phyloP scores from a whole-genome alignment of 2,888 invertebrate species.

The Iphiclides podalirius region DNA sequence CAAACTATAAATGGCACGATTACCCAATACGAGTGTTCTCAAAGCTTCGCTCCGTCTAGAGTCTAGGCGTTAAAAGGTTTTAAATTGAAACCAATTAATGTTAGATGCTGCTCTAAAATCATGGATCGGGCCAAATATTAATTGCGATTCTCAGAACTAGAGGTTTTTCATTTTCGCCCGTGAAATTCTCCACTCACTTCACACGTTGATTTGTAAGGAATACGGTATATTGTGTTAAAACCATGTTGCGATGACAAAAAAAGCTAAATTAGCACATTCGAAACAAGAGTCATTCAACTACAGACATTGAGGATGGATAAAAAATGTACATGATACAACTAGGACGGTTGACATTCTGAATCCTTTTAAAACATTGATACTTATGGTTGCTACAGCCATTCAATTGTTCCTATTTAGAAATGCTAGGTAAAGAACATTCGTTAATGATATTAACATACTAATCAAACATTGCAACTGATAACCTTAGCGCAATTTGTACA shows the following conservation, averaged over 20 bases:
- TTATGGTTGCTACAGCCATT: background rate
- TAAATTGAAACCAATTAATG: slow-evolving; percentile 23
- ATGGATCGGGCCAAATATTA: slow-evolving; percentile 14
- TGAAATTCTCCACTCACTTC: slow-evolving; percentile 32
- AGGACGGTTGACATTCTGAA: background rate
- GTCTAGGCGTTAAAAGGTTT: slow-evolving; percentile 17
- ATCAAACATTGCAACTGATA: slow-evolving; percentile 6
- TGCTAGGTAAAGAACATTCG: background rate
- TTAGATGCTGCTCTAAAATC: slow-evolving; percentile 11
- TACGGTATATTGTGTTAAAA: slow-evolving; percentile 46
- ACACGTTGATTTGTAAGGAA: slow-evolving; percentile 41
- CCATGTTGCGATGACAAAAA: slow-evolving; percentile 60
- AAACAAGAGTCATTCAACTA: slow-evolving; percentile 64
- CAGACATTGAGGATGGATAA: background rate
- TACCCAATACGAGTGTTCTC: slow-evolving; percentile 7
- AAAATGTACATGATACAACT: background rate
- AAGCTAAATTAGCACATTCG: slow-evolving; percentile 61
- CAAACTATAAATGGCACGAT: slow-evolving; percentile 13
- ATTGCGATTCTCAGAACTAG: slow-evolving; percentile 15
- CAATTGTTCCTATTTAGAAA: background rate
- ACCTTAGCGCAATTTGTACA: slow-evolving; percentile 15
- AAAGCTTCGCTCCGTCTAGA: slow-evolving; percentile 7
- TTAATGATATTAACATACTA: background rate
- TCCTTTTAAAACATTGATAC: background rate
- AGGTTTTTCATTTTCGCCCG: slow-evolving; percentile 22